A percentile compares a stretch with the other conserved stretches of the same genome.
Conservation (phyloP, 1,140 invertebrate species). For the Trichoplusia ni region DNA sequence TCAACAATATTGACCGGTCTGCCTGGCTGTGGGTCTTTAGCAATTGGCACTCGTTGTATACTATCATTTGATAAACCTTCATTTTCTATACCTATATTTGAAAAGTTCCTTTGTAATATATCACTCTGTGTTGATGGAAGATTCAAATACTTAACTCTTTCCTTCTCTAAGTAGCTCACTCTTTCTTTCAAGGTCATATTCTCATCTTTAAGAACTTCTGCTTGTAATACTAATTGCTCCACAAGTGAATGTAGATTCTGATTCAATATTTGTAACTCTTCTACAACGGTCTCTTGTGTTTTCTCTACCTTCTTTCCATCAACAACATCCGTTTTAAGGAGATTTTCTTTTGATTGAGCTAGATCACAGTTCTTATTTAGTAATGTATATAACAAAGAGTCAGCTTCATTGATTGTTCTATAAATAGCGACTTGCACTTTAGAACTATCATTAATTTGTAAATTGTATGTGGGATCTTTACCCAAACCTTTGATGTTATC, state of each 20-base stretch:
- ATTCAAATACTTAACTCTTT: conserved; percentile 70
- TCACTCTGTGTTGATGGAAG: conserved; percentile 51
- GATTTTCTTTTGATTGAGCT: conserved; percentile 44
- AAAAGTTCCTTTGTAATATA: conserved; percentile 43
- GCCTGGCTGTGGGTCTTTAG: conserved; percentile 9
- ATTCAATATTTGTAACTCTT: conserved; percentile 84
- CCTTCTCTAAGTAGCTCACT: conserved; percentile 78
- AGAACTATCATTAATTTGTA: conserved; percentile 66
- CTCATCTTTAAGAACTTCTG: conserved; percentile 83
- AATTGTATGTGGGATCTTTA: conserved; percentile 65
- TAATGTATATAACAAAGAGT: conserved; percentile 81
- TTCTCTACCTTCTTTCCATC: conserved; percentile 82
- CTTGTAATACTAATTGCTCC: conserved; percentile 82
- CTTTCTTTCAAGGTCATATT: conserved; percentile 80
- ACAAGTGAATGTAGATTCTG: conserved; percentile 82
- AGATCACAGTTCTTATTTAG: conserved; percentile 52
- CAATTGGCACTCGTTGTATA: conserved; percentile 29
- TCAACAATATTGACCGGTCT: conserved; percentile 37
- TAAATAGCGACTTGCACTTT: conserved; percentile 82
- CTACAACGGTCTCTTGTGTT: conserved; percentile 82
- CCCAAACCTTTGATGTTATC: conserved; percentile 77
- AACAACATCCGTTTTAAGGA: conserved; percentile 49
- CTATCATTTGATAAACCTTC: conserved; percentile 40
- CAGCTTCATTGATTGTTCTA: conserved; percentile 84
- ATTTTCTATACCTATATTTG: conserved; percentile 34